A percentile compares a stretch with the other conserved stretches of the same genome.
Conservation (phyloP, 2,113 vertebrate species). For the Sylvietta virens region DNA sequence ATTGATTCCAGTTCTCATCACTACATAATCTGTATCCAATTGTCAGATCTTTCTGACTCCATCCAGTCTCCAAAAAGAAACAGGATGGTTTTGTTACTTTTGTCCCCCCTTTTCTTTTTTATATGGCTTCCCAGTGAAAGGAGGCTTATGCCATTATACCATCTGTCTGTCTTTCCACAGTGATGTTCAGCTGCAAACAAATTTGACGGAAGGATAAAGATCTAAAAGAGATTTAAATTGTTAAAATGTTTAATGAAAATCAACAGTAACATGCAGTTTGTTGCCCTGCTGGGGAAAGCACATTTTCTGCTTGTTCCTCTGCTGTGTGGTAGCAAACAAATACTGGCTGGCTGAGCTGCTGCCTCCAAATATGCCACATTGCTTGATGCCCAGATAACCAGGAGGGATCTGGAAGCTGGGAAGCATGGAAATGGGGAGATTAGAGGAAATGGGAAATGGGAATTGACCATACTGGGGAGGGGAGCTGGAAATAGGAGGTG, state of each 20-base stretch:
- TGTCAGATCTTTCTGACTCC: neutral
- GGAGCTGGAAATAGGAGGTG: neutral
- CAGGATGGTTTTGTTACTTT: neutral
- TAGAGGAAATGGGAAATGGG: neutral
- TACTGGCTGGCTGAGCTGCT: neutral
- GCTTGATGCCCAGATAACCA: neutral
- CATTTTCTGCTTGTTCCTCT: neutral
- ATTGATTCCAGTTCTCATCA: neutral
- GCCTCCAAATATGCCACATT: neutral
- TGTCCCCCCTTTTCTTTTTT: neutral
- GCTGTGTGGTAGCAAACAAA: neutral
- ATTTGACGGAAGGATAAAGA: neutral
- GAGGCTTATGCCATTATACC: constrained; percentile 5
- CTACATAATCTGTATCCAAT: neutral
- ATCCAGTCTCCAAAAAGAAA: neutral
- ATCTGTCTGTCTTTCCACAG: neutral
- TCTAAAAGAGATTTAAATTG: constrained; percentile 4
- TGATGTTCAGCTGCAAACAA: neutral
- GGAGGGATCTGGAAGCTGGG: neutral
- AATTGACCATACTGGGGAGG: neutral
- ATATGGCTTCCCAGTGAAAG: neutral
- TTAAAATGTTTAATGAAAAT: neutral
- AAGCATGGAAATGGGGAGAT: neutral
- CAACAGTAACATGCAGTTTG: neutral
- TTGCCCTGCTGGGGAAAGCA: neutral